These are phyloP conservation scores for Pipa parva DNA, from an alignment of 2,113 vertebrate genomes.

Conservation along the genomic window DNA sequence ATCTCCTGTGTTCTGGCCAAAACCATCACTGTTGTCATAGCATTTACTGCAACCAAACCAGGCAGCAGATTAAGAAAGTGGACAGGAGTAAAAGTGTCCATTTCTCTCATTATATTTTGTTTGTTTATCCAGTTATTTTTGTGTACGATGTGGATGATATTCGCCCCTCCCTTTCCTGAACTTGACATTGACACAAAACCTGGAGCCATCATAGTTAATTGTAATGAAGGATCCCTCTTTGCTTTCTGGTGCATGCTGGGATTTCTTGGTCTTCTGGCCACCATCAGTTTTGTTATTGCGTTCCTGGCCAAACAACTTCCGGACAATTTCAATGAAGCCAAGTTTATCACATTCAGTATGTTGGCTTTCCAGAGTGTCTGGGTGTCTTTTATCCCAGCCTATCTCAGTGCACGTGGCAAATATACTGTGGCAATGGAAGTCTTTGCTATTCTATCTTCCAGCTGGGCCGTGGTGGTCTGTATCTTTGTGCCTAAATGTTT, in stretches of 20 bases:
- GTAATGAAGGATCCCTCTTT: constrained; percentile 92
- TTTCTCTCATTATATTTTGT: constrained; percentile 78
- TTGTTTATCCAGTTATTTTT: constrained; percentile 92
- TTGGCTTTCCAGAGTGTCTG: too few relatives aligned
- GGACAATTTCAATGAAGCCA: too few relatives aligned
- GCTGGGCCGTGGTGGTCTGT: too few relatives aligned
- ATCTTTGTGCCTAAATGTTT: too few relatives aligned
- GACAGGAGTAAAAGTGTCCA: constrained; percentile 86
- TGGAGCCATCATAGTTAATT: constrained; percentile 91
- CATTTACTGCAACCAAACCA: constrained; percentile 90
- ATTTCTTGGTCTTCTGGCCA: constrained; percentile 87
- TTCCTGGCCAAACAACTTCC: constrained; percentile 67
- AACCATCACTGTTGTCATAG: constrained; percentile 87
- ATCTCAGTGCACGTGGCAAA: too few relatives aligned
- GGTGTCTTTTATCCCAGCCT: too few relatives aligned
- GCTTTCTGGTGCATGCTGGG: constrained; percentile 92
- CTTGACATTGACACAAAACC: constrained; percentile 86
- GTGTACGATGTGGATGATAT: constrained; percentile 94
- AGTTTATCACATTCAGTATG: too few relatives aligned
- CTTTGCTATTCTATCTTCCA: too few relatives aligned
- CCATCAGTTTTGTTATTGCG: constrained; percentile 92
- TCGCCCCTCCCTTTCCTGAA: constrained; percentile 85
- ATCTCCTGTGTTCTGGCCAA: constrained; percentile 96
- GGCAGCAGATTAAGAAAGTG: constrained; percentile 92
- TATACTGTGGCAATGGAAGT: too few relatives aligned